Base-by-base conservation (phyloP, 2,888 invertebrate genomes). In the Magallana nippona region DNA sequence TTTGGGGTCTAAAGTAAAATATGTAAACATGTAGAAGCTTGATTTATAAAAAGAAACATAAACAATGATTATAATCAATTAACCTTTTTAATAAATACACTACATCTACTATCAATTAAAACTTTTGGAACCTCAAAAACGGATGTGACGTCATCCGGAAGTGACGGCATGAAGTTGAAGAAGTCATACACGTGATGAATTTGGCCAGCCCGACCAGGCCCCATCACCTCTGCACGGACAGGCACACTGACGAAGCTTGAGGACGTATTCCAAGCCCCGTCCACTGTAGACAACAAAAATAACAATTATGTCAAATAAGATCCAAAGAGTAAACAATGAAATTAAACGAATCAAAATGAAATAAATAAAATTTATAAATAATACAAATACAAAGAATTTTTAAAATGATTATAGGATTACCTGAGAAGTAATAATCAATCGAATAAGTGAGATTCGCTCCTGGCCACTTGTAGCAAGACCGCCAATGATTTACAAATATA, bases 151-250 rank as follows among this genome's bases (percentile, higher is more conserved):
- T 27, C 84, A 32, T 84, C 81, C 0, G 86, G 84, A 1, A 79
- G 44, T 3, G 56, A 55, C 5, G 86, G 80, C 55, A 79, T 84
- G 82, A 91, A 91, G 80, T 88, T 87, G 56, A 89, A 82, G 71
- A 88, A 91, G 27, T 90, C 89, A 86, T 91, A 91, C n/a, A 87
- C 83, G 81, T 91, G 91, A 44, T 87, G 86, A 32, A 90, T 87
- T 13, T 71, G 77, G 27, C 27, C 77, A 1, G 56, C 17, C 2
- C 57, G 60, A 10, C 86, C 88, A 58, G 85, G 58, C 15, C 90
- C 90, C 17, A 27, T 78, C 0, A 87, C 87, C 3, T 87, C 85
- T 2, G 89, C 89, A 56, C 88, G 81, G 2, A 90, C 87, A 11
- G 90, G 90, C 1, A 89, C 84, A 27, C 82, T 84, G 10, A 83